Base-by-base conservation (phyloP, 2,888 invertebrate species). In the Trichogramma dendrolimi region DNA sequence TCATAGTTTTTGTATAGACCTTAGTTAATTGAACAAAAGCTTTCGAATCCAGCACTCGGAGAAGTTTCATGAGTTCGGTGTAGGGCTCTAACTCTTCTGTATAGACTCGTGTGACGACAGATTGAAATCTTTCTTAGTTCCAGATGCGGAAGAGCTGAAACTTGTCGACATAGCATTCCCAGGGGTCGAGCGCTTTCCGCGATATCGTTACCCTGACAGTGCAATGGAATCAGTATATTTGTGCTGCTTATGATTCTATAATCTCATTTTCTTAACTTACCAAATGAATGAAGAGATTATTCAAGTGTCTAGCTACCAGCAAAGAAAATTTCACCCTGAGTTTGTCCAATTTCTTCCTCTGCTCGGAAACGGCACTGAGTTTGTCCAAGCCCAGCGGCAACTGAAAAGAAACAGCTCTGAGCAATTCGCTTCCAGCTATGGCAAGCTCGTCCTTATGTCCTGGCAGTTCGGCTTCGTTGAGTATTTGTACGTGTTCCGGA, bases 231-330 rank as follows among this genome's bases (percentile, higher is more conserved):
- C 61, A 10, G 38, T 40, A 55, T 44, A 56, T 14, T 62, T 52
- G 48, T 48, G 10, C 54, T 43, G 27, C 7, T 2, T 10, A 46
- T 10, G 41, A 49, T 49, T 38, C 48, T 40, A 44, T 43, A 42
- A 47, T 14, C 39, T 14, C 49, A 8, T 40, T 39, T 55, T 58
- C 5, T 53, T 59, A 27, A 7, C 58, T 41, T 71, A 78, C 96
- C 82, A 95, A 87, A 81, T 97, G 95, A 73, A 96, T 94, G 71
- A 98, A 94, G 57, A 94, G 84, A 82, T 97, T 96, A 78, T 96
- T 96, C 56, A 98, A 83, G 79, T 97, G 95, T 27, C 95, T 86
- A 64, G 91, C 90, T 58, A 97, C 86, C 51, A 90, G 87, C 60
- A 89, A 86, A 1, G 94, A 90, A 78, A 94, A 94, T 76, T 88